Evolutionary conservation across 2,888 invertebrate genomes (phyloP), one percentile per base, ranked within the genome.

Genomic region (Selenia dentaria): DNA sequence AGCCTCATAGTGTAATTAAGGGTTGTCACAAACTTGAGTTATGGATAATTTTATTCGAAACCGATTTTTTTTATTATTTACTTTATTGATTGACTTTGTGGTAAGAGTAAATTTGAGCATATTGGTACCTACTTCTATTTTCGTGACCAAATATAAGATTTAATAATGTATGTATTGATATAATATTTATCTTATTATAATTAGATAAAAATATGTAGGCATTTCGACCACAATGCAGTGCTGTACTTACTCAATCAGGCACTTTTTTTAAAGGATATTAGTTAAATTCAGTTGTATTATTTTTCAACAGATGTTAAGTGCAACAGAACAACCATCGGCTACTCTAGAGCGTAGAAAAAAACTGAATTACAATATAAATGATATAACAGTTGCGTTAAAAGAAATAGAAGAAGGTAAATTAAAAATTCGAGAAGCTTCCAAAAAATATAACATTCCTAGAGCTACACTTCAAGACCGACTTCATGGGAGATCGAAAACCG

Each of bases 351-450:
- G 27, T 27, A 27, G 27, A 10, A 27, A 27, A 25, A 27, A 27
- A 27, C 27, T 27, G 11, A 27, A 27, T 27, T 27, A 27, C 27
- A 27, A 27, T 27, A 27, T 27, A 27, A 27, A 27, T 27, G 27
- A 27, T 27, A 27, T 27, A 27, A 27, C 27, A 27, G 27, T 27
- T 27, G 27, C 27, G 9, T 10, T 27, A 27, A 27, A 27, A 27
- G 9, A 27, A 27, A 27, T 27, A 27, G 27, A 27, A 27, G 27
- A 27, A 27, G 27, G 27, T 27, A 27, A 27, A 27, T 27, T 27
- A 27, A 27, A 27, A 27, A 27, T 27, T 27, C 27, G 6, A 27
- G 9, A 27, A 27, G 27, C 27, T 27, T 27, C 27, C 27, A 27
- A 27, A 27, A 27, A 10, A 27, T 27, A 27, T 27, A 27, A 10